Percentiles rank a stretch among this genome's conserved stretches.
Evolutionary conservation across 1,140 invertebrate genomes (phyloP).

Genomic region (Mactra quadrangularis): DNA sequence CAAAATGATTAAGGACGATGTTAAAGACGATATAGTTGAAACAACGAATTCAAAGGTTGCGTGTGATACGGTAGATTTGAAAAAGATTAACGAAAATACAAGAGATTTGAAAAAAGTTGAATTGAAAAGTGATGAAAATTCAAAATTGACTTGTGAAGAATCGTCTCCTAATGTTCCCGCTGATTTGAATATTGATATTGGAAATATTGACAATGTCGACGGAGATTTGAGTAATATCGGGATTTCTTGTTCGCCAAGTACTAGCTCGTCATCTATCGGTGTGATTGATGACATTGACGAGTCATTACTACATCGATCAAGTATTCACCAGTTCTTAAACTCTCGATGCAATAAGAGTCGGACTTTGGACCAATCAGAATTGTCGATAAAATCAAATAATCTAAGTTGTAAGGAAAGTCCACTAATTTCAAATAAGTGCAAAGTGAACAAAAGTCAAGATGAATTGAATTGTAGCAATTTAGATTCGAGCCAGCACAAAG

Average conservation of each 20-base stretch:
- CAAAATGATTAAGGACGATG: neutral
- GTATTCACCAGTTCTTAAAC: slow-evolving; percentile 58
- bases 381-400: neutral
- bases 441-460: no score
- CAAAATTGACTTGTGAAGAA: neutral
- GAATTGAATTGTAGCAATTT: no score
- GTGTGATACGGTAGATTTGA: neutral
- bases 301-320: slow-evolving; percentile 47
- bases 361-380: slow-evolving; percentile 42
- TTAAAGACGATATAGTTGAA: neutral
- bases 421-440: neutral
- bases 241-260: no score
- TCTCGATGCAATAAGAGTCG: slow-evolving; percentile 54
- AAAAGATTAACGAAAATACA: neutral
- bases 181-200: neutral
- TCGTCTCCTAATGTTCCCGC: neutral
- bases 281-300: slow-evolving; percentile 52
- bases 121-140: neutral
- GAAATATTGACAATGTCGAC: slow-evolving; percentile 6
- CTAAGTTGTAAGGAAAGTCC: slow-evolving; percentile 2
- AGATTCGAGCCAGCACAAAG: no score
- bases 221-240: no score
- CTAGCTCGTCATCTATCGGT: slow-evolving; percentile 15
- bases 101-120: neutral
- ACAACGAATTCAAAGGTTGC: neutral